Evolutionary conservation across 2,888 invertebrate species (phyloP), one percentile per base, ranked within the genome.

Genomic region (Helleia helle): DNA sequence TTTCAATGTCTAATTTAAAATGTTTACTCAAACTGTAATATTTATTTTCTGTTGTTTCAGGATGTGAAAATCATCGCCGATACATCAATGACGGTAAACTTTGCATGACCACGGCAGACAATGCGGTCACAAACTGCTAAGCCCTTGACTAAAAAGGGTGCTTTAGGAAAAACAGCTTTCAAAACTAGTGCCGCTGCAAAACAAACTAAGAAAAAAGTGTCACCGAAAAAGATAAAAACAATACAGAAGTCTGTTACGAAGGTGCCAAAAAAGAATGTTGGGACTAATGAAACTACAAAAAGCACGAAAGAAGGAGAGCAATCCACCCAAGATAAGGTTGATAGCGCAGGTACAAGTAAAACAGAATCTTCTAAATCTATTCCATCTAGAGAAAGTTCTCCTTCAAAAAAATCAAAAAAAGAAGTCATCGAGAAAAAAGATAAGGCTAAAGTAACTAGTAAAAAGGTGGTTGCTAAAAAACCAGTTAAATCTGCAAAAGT

Each of bases 101-200:
- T 65, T 54, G 65, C 55, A 60, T 68, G 65, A 76, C 65, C 62
- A 63, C 54, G 62, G 59, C 64, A 56, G 69, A 81, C 70, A 79
- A 83, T 83, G 84, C 77, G 84, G 75, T 80, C 83, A 61, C 83
- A 81, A 58, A 61, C 72, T 60, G 65, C 80, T 50, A 85, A 83
- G 73, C 62, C 74, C 59, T 65, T 67, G 42, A 68, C 75, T 62
- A 84, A 79, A 65, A 83, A 81, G 67, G 81, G 75, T 58, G 70
- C 65, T 51, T 60, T 71, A 43, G 70, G 54, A 59, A 83, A 76
- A 70, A 63, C 72, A 61, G 57, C 71, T 46, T 61, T 73, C 39
- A 81, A 79, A 55, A 51, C 59, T 18, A 58, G 51, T 46, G 55
- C 67, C 36, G 54, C 55, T 40, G 47, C 57, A 26, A 83, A 73